phyloP scores from a whole-genome alignment of 2,797 vertebrate species.

The Meriones psammophilus region DNA sequence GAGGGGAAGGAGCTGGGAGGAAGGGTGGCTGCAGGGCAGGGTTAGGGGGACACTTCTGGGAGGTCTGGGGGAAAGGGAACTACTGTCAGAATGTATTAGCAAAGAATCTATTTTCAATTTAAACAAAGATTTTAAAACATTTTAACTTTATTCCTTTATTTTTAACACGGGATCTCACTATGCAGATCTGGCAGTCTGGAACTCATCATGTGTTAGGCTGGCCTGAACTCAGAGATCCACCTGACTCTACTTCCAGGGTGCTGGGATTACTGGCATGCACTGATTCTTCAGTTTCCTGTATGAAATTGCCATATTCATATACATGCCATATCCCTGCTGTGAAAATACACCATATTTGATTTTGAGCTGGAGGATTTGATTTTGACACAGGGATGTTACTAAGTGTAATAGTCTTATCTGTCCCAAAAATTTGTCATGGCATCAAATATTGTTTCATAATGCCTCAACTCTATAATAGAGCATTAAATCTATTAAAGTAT shows the following conservation, averaged over 20 bases:
- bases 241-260: neutral
- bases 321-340: neutral
- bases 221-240: neutral
- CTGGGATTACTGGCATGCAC: neutral
- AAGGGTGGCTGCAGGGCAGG: neutral
- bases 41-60: too few species aligned
- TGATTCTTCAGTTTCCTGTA: neutral
- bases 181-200: neutral
- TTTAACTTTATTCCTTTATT: neutral
- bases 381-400: neutral
- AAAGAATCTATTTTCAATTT: neutral
- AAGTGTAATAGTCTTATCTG: neutral
- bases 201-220: neutral
- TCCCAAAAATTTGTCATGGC: slow-evolving; percentile 32
- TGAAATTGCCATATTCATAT: neutral
- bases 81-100: neutral
- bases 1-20: neutral
- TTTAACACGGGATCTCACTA: neutral
- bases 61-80: neutral
- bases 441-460: slow-evolving; percentile 32
- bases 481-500: neutral
- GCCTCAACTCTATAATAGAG: neutral
- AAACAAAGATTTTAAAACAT: neutral
- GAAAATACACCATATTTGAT: neutral
- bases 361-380: neutral